Conservation (phyloP, 2,797 vertebrate species). For the Aselliscus stoliczkanus region DNA sequence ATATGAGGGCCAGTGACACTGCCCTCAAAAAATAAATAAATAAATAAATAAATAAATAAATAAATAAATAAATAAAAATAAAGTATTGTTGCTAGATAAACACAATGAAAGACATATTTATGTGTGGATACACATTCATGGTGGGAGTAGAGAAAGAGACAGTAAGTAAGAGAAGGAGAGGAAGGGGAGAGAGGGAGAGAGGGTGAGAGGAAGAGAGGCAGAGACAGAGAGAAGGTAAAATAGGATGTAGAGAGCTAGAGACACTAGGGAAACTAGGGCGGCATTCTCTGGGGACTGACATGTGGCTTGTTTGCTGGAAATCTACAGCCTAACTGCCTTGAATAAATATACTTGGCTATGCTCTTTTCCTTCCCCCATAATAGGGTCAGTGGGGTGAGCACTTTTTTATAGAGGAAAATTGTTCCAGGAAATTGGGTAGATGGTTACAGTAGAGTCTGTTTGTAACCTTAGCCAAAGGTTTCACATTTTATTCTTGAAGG, state of each 20-base stretch:
- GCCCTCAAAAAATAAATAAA: no score
- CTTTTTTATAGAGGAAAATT: constrained; percentile 19
- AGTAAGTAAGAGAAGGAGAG: no score
- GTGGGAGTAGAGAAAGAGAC: background rate
- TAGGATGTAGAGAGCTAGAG: background rate
- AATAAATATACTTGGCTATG: background rate
- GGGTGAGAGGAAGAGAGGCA: background rate
- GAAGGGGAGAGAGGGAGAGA: background rate
- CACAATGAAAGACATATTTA: background rate
- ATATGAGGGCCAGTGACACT: no score
- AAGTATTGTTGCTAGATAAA: background rate
- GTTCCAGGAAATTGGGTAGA: background rate
- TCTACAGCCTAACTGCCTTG: background rate
- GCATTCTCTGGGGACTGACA: background rate
- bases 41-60: no score
- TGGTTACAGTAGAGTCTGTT: background rate
- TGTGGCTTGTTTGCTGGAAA: background rate
- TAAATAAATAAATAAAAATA: no score
- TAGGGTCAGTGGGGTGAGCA: background rate
- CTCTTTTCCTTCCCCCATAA: background rate
- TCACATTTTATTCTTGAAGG: background rate
- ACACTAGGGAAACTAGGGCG: background rate
- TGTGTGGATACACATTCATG: background rate
- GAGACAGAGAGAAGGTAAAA: background rate
- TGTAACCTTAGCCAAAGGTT: background rate